phyloP scores from a whole-genome alignment of 2,113 vertebrate species.

The Vimba vimba region DNA sequence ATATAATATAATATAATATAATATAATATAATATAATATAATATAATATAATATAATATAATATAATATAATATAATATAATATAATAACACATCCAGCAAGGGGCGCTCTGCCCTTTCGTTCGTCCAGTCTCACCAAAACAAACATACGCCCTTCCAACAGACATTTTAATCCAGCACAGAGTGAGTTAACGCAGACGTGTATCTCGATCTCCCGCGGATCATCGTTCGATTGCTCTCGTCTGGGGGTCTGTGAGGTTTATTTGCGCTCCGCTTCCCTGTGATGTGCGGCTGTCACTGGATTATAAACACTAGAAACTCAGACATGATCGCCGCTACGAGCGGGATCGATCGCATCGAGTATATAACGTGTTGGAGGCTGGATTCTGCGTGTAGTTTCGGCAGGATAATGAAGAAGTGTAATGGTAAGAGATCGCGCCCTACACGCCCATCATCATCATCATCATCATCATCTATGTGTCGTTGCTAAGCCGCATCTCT shows the following conservation, averaged over 20 bases:
- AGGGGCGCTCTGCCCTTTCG: constrained; percentile 21
- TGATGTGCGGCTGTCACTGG: constrained; percentile 44
- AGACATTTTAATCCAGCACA: constrained; percentile 55
- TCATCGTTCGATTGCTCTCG: constrained; percentile 53
- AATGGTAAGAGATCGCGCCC: constrained; percentile 54
- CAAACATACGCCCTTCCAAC: constrained; percentile 44
- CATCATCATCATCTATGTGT: constrained; percentile 12
- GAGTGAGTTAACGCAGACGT: constrained; percentile 33
- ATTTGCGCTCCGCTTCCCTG: constrained; percentile 52
- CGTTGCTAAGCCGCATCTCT: constrained; percentile 23
- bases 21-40: constrained; percentile 9
- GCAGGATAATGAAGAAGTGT: constrained; percentile 46
- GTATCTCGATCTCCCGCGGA: not conserved
- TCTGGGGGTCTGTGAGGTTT: constrained; percentile 45
- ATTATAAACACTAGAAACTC: constrained; percentile 23
- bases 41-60: not conserved
- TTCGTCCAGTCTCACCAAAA: constrained; percentile 28
- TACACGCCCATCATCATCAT: constrained; percentile 39
- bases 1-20: not conserved
- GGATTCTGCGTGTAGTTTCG: constrained; percentile 31
- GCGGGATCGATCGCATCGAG: not conserved
- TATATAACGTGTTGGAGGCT: not conserved
- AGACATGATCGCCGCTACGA: constrained; percentile 31
- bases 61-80: not conserved
- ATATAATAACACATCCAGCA: not conserved